Percentiles rank a stretch among this genome's conserved stretches.
Evolutionary conservation across 2,888 invertebrate species (phyloP).

Genomic region (Spisula solida): DNA sequence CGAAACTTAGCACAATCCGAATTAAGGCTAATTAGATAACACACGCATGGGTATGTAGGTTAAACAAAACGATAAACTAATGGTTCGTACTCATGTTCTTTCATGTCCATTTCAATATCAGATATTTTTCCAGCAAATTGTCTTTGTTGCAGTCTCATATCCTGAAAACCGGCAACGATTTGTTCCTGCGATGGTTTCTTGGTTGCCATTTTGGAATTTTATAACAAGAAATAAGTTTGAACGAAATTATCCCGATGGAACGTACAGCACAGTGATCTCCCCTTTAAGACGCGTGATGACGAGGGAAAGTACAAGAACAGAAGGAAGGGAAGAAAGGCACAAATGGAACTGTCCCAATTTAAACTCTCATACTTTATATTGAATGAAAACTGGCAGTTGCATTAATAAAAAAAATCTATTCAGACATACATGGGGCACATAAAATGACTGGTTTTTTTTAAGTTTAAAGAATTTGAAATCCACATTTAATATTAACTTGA

Average conservation of each 20-base stretch:
- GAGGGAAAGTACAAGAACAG: too few species aligned
- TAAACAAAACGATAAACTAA: neutral
- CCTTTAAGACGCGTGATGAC: neutral
- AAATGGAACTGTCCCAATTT: too few species aligned
- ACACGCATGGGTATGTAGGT: neutral
- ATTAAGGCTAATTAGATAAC: neutral
- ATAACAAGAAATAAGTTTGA: constrained; percentile 6
- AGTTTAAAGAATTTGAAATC: too few species aligned
- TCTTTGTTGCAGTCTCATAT: constrained; percentile 95
- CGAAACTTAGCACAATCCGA: neutral
- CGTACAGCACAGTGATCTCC: neutral
- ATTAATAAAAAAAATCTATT: too few species aligned
- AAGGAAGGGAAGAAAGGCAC: too few species aligned
- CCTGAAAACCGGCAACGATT: constrained; percentile 95
- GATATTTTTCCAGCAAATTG: constrained; percentile 95
- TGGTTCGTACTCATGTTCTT: constrained; percentile 95
- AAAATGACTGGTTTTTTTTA: too few species aligned
- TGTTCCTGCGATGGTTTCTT: constrained; percentile 90
- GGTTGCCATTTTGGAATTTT: constrained; percentile 64
- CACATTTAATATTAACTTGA: too few species aligned
- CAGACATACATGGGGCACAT: too few species aligned
- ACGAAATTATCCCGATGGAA: neutral
- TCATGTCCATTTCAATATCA: constrained; percentile 97
- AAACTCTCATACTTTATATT: too few species aligned
- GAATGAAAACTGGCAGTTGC: too few species aligned